Conservation (phyloP, 2,888 invertebrate genomes). For the Buathra laborator region DNA sequence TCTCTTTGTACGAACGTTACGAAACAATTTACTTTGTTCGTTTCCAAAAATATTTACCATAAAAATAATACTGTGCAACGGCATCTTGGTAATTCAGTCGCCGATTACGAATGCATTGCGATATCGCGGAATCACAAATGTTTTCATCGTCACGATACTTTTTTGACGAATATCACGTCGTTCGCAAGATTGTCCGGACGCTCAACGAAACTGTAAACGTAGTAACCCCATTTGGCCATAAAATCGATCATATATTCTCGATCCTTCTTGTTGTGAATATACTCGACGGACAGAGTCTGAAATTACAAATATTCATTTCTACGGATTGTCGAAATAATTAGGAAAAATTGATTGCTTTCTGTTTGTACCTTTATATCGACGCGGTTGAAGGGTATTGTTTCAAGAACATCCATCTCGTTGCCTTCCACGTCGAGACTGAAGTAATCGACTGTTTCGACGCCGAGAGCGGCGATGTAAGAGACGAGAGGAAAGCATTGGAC, state of each 20-base stretch:
- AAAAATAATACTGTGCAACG: too few species aligned
- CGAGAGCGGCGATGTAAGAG: conserved; percentile 85
- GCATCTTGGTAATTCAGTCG: too few species aligned
- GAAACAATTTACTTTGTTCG: background rate
- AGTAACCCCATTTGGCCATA: conserved; percentile 84
- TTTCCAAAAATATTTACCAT: too few species aligned
- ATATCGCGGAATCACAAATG: too few species aligned
- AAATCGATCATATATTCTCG: conserved; percentile 81
- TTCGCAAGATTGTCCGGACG: conserved; percentile 85
- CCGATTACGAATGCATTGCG: too few species aligned
- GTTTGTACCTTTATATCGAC: conserved; percentile 84
- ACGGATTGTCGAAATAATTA: conserved; percentile 14
- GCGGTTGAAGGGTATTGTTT: conserved; percentile 86
- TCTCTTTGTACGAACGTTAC: background rate
- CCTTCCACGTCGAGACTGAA: conserved; percentile 87
- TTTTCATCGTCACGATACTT: conserved; percentile 22
- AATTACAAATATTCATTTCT: conserved; percentile 59
- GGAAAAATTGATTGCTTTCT: background rate
- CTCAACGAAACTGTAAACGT: conserved; percentile 83
- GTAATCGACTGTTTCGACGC: conserved; percentile 86
- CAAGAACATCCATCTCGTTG: conserved; percentile 85
- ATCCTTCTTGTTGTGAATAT: conserved; percentile 84
- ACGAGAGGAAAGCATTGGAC: conserved; percentile 87
- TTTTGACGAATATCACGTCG: conserved; percentile 86
- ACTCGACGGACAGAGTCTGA: conserved; percentile 85